Base-by-base conservation (phyloP, 2,113 vertebrate genomes). In the Oxyruncus cristatus region DNA sequence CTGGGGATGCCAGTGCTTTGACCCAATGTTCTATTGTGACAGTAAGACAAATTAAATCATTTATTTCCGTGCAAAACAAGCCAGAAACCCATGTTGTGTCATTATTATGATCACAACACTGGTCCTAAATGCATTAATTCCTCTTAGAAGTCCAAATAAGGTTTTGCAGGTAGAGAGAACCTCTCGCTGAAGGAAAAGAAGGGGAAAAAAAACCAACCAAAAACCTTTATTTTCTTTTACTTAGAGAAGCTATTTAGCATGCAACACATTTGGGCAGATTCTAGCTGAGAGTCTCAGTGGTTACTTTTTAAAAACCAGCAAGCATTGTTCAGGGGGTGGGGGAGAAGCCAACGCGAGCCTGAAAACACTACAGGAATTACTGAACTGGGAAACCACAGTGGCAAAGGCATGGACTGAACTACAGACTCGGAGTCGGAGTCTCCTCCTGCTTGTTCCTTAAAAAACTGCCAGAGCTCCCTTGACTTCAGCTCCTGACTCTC, bases 21-120 rank as follows among this genome's bases (percentile, higher is more conserved):
- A 93, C 75, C 75, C 56, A 81, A 17, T 94, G 95, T 96, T 95
- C 90, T 86, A 22, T 87, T 95, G 90, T 84, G 79, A 92, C 52
- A 52, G 92, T 55, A 89, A 84, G 58, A 91, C 90, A 93, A 95
- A 96, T 96, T 78, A 93, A 95, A 93, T 84, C 5, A 88, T 63
- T 96, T 68, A 28, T 88, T 96, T 96, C 65, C n/a, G 14, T 61
- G 65, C 44, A 67, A 72, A 94, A 96, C 85, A 89, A 92, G 56
- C 47, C 90, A 95, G 79, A 86, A 84, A 27, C 56, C 81, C 93
- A 82, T 88, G 85, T 72, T 78, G 88, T 92, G 88, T 42, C 65
- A 75, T 92, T 93, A 90, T 80, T 63, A 27, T n/a, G 17, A 84
- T 88, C 84, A 65, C 61, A 89, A 10, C 56, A 52, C 39, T 42